Evolutionary conservation across 2,113 vertebrate genomes (phyloP), one percentile per base, ranked within the genome.

Genomic region (Cariama cristata): DNA sequence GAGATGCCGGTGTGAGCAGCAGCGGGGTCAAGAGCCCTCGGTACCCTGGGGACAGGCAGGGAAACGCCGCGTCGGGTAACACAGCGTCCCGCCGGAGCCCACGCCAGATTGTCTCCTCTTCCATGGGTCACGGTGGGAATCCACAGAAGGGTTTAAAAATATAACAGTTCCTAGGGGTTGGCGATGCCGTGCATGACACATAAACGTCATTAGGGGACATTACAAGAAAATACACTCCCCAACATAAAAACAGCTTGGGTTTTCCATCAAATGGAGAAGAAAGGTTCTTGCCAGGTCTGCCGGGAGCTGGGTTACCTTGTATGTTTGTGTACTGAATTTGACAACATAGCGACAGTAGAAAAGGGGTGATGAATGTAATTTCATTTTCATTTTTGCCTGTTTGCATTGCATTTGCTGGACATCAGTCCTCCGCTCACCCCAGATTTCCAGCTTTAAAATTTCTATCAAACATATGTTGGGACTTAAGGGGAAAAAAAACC

Each of bases 341-440:
- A 69, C 45, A 62, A 27, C 4, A 35, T 2, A 44, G 30, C 55
- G 11, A 23, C 0, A 0, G 12, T 11, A 49, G 27, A 33, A 77
- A 67, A 42, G 3, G 45, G 3, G 14, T 3, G 6, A 32, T 11
- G 3, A 28, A 66, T 1, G 8, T 4, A 30, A 84, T 67, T 83
- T 74, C 5, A 12, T 52, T 79, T 76, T 69, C 33, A 16, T 20
- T 87, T 81, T 53, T 63, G n/a, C 52, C 26, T 52, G 40, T 52
- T 72, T 47, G 49, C 14, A 1, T 5, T 55, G 33, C 14, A 44
- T 79, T 85, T 85, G 40, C 56, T 24, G 17, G 27, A 21, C 0
- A 0, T 40, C 44, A 4, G 44, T 30, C 79, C 45, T 1, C 1
- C 0, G 0, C 52, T 55, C 2, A 1, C 4, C 22, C 12, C 32